Conservation (phyloP, 2,797 vertebrate species). For the Odontamblyopus rebecca region DNA sequence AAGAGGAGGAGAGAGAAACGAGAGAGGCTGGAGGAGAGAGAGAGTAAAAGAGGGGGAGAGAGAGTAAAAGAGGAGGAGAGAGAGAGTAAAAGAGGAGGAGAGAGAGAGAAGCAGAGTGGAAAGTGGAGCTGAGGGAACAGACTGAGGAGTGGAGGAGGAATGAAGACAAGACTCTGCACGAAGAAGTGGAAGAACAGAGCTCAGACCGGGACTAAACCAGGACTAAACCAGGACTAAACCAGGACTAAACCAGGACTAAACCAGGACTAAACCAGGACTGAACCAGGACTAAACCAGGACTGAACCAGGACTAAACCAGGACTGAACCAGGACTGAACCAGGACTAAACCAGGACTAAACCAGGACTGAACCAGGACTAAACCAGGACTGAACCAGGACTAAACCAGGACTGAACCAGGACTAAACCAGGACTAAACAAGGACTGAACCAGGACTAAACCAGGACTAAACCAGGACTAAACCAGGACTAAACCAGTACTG, state of each 20-base stretch:
- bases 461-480: background rate
- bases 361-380: background rate
- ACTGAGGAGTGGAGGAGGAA: constrained; percentile 25
- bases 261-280: background rate
- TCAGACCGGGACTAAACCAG: background rate
- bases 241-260: background rate
- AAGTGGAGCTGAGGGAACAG: background rate
- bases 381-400: background rate
- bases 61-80: background rate
- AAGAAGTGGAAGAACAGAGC: constrained; percentile 8
- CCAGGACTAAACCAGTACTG: background rate
- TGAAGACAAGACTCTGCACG: constrained; percentile 17
- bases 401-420: background rate
- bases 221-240: background rate
- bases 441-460: background rate
- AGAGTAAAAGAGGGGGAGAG: background rate
- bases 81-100: background rate
- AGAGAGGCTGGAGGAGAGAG: background rate
- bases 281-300: background rate
- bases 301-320: background rate
- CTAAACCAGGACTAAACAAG: background rate
- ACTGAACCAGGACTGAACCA: background rate
- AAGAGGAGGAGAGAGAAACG: background rate
- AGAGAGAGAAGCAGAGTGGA: background rate
- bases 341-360: background rate